phyloP scores from a whole-genome alignment of 2,888 invertebrate genomes.

The Hecatera dysodea region DNA sequence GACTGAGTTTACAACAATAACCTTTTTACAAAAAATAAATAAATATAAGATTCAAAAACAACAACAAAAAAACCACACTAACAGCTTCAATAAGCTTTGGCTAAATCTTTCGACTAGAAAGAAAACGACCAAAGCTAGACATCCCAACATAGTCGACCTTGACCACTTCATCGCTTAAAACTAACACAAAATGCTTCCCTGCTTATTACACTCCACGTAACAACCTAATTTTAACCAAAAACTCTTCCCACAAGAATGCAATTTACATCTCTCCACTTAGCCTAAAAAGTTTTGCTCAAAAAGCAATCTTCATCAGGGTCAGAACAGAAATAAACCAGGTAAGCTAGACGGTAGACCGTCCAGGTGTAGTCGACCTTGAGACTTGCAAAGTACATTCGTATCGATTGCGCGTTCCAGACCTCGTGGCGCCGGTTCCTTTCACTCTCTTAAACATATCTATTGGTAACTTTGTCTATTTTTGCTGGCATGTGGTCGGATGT shows the following conservation, averaged over 20 bases:
- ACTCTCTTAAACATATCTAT: slow-evolving; percentile 37
- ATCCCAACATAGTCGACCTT: background rate
- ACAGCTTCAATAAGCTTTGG: background rate
- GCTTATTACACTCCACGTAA: background rate
- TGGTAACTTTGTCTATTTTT: slow-evolving; percentile 15
- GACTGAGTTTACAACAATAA: too few relatives aligned
- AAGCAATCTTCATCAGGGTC: slow-evolving; percentile 36
- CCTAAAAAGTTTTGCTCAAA: slow-evolving; percentile 16
- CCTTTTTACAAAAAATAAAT: too few relatives aligned
- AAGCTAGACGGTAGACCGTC: slow-evolving; percentile 21
- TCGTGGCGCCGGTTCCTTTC: slow-evolving; percentile 52
- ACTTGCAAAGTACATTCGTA: slow-evolving; percentile 21
- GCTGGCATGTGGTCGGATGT: slow-evolving; percentile 5
- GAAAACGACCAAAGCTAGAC: background rate
- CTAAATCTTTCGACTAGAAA: background rate
- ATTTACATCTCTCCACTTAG: background rate
- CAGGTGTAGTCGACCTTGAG: slow-evolving; percentile 58
- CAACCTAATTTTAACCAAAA: background rate
- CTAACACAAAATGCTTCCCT: background rate
- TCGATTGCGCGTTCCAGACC: slow-evolving; percentile 61
- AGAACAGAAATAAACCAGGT: slow-evolving; percentile 32
- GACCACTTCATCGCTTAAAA: background rate
- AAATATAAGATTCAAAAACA: too few relatives aligned
- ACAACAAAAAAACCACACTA: too few relatives aligned
- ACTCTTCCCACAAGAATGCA: background rate